These are phyloP conservation scores for Karalla daura DNA, from an alignment of 2,797 vertebrate species.

Conservation along the genomic window DNA sequence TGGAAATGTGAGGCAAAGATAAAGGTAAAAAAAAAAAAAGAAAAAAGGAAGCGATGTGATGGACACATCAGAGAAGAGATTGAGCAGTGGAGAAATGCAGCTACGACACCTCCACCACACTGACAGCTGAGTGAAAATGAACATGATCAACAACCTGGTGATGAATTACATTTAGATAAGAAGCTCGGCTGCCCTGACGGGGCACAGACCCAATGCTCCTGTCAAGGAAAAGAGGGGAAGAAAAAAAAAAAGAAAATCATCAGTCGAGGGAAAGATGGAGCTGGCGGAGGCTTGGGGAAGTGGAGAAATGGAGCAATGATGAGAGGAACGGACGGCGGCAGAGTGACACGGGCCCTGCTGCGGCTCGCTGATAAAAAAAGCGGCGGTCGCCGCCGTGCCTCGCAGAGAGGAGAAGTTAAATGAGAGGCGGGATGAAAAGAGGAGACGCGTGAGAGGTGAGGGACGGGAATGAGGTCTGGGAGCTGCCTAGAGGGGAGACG, in stretches of 20 bases:
- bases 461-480: slow-evolving; percentile 32
- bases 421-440: slow-evolving; percentile 53
- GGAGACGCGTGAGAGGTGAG: slow-evolving; percentile 50
- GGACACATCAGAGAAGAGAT: background rate
- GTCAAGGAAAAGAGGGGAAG: slow-evolving; percentile 26
- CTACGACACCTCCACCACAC: slow-evolving; percentile 14
- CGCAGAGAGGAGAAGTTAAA: slow-evolving; percentile 57
- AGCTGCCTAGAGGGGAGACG: slow-evolving; percentile 26
- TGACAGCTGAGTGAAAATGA: slow-evolving; percentile 15
- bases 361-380: slow-evolving; percentile 64
- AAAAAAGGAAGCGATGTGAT: too few species aligned
- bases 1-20: too few species aligned
- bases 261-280: slow-evolving; percentile 21
- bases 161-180: slow-evolving; percentile 28
- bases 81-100: background rate
- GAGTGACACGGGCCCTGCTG: slow-evolving; percentile 59
- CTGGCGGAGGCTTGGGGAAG: slow-evolving; percentile 11
- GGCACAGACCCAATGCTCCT: slow-evolving; percentile 28
- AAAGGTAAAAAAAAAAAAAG: too few species aligned
- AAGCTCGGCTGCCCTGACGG: slow-evolving; percentile 13
- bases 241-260: too few species aligned
- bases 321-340: slow-evolving; percentile 41
- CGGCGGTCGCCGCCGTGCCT: slow-evolving; percentile 52
- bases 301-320: slow-evolving; percentile 29
- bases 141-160: slow-evolving; percentile 10